A percentile compares a stretch with the other conserved stretches of the same genome.
Conservation (phyloP, 2,888 invertebrate species). For the Pollenia angustigena region DNA sequence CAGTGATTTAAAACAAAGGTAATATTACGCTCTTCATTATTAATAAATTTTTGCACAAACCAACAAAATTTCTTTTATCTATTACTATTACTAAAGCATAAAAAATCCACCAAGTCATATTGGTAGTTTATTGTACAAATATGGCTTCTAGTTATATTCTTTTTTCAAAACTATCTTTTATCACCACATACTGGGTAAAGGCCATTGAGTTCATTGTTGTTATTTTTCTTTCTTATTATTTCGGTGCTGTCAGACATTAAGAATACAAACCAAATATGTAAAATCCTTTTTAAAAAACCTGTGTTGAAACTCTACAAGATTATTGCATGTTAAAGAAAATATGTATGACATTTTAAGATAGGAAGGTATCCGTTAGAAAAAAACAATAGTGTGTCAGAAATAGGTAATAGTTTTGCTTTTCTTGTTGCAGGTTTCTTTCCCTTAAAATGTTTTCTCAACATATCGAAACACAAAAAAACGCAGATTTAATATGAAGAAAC, state of each 20-base stretch:
- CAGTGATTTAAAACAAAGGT: not conserved
- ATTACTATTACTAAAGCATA: slow-evolving; percentile 1
- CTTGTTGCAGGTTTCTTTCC: slow-evolving; percentile 17
- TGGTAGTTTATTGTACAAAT: not conserved
- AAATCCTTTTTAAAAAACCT: not conserved
- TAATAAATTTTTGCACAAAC: not conserved
- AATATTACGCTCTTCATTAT: not conserved
- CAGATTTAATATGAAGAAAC: slow-evolving; percentile 15
- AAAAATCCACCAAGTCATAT: not conserved
- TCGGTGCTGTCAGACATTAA: not conserved
- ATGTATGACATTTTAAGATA: not conserved
- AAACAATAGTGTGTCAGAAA: not conserved
- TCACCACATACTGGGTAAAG: slow-evolving; percentile 7
- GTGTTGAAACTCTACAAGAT: not conserved
- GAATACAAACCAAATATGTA: not conserved
- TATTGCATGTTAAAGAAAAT: not conserved
- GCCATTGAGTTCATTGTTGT: slow-evolving; percentile 18
- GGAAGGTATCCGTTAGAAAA: not conserved
- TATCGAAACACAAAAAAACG: not conserved
- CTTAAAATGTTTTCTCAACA: slow-evolving; percentile 11
- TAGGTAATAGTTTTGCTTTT: slow-evolving; percentile 1
- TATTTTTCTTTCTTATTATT: not conserved
- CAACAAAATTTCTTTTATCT: not conserved
- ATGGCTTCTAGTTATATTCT: not conserved
- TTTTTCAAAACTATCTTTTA: not conserved